Evolutionary conservation across 2,797 vertebrate genomes (phyloP), one percentile per base, ranked within the genome.

Genomic region (Tinamus major): DNA sequence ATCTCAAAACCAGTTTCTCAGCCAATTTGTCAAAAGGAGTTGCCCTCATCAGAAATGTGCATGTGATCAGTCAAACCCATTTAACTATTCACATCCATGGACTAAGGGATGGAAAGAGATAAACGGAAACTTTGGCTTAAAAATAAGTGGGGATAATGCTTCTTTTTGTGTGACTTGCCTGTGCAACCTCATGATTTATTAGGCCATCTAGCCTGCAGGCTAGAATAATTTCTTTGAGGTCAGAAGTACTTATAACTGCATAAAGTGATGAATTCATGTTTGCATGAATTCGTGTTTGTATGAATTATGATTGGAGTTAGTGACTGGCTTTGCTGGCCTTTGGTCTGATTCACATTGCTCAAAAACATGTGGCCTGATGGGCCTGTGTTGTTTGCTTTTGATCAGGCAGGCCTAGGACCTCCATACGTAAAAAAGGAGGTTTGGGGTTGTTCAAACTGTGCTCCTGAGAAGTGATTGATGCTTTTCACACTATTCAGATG

Each of bases 1-100:
- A 63, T 87, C 39, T 92, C 31, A 46, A 82, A 87, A 79, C 21
- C 41, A 46, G 55, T 77, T 91, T 70, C 78, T 77, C 76, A 53
- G 51, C 61, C 79, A 49, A 70, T 62, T 41, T 81, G 31, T 83
- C 44, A 19, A 58, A 78, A 83, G 7, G 42, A 24, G 74, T 76
- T 90, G 61, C 49, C 61, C 35, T 46, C 21, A 2, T 20, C 19
- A 85, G 65, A 90, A 82, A 75, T 9, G 29, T 37, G 35, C 4
- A 10, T 46, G 12, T 77, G 53, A 59, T 10, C 27, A 61, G 42
- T 76, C 69, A 85, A 89, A 70, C 24, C 10, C 79, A 41, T n/a
- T 69, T 44, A 67, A 72, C 79, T 76, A 7, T 67, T 81, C 26
- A 19, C 23, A 58, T 63, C 56, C 13, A 5, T 53, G 48, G 79